Conservation (phyloP, 2,113 vertebrate species). For the Sapayoa aenigma region DNA sequence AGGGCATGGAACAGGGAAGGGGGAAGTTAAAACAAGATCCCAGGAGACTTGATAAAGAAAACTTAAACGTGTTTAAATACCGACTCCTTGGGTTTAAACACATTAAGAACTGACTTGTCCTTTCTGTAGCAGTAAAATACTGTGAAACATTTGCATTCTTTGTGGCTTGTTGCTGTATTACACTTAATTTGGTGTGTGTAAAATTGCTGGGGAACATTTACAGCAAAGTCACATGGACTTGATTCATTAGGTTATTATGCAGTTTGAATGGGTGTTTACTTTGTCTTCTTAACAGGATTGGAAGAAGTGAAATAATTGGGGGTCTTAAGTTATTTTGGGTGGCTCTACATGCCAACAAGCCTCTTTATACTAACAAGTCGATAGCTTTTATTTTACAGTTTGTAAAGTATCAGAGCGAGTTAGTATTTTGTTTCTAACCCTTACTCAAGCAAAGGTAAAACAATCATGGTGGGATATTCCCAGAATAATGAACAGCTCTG, state of each 20-base stretch:
- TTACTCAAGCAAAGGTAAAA: not conserved
- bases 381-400: not conserved
- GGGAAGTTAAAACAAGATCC: not conserved
- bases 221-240: slow-evolving; percentile 1
- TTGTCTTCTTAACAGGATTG: not conserved
- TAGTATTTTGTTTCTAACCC: not conserved
- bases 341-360: not conserved
- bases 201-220: not conserved
- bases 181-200: not conserved
- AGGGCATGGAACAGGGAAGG: not conserved
- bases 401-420: not conserved
- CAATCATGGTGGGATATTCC: not conserved
- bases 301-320: not conserved
- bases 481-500: not conserved
- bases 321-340: not conserved
- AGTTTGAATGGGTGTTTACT: not conserved
- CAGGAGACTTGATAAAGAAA: not conserved
- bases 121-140: not conserved
- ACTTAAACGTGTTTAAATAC: not conserved
- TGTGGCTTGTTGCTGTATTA: not conserved
- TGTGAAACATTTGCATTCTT: not conserved
- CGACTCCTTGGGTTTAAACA: not conserved
- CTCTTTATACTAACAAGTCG: not conserved
- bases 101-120: not conserved
- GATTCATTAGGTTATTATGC: not conserved